phyloP scores from a whole-genome alignment of 2,797 vertebrate genomes.

The Platyrinchus mystaceus region DNA sequence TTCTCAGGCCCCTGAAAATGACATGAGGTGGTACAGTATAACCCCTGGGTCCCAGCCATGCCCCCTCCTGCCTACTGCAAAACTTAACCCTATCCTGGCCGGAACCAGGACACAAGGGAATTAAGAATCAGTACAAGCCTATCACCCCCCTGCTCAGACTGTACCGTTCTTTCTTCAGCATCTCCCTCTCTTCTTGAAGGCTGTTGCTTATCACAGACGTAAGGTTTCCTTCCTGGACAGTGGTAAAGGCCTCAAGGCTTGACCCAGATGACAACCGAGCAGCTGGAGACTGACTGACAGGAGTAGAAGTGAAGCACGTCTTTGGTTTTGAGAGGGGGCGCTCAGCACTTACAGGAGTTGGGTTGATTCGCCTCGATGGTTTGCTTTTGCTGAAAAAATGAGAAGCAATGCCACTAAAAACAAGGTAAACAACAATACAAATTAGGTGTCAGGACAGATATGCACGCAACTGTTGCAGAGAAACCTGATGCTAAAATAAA shows the following conservation, averaged over 20 bases:
- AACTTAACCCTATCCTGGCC: not conserved
- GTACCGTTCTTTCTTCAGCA: slow-evolving; percentile 93
- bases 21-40: not conserved
- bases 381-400: slow-evolving; percentile 81
- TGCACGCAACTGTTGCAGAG: not conserved
- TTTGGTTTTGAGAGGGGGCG: slow-evolving; percentile 92
- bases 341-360: slow-evolving; percentile 91
- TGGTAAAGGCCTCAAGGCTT: slow-evolving; percentile 62
- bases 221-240: slow-evolving; percentile 49
- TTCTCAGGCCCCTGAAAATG: not conserved
- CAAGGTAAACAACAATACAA: not conserved
- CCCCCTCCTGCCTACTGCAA: not conserved
- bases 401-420: not conserved
- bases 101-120: not conserved
- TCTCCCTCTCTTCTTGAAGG: slow-evolving; percentile 93
- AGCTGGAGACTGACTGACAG: slow-evolving; percentile 80
- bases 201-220: slow-evolving; percentile 73
- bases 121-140: not conserved
- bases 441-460: not conserved
- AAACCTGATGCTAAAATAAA: not conserved
- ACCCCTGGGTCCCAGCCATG: not conserved
- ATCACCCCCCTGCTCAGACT: not conserved
- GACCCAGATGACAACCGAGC: slow-evolving; percentile 53
- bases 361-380: slow-evolving; percentile 95
- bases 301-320: slow-evolving; percentile 95